phyloP scores from a whole-genome alignment of 2,797 vertebrate genomes.

The Benthosema pterotum region DNA sequence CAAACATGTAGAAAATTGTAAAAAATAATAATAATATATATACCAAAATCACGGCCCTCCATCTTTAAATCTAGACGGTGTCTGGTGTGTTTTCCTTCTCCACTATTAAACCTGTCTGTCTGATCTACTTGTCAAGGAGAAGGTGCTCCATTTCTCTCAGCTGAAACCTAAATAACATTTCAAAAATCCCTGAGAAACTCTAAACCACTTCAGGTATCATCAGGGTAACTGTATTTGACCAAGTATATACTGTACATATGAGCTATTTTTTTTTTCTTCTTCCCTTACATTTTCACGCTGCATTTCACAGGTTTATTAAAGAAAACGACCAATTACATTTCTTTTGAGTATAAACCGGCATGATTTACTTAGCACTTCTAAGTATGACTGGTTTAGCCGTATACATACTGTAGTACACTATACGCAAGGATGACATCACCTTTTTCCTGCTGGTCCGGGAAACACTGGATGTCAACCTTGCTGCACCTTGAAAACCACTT shows the following conservation, averaged over 20 bases:
- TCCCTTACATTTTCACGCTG: constrained; percentile 36
- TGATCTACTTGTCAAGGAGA: constrained; percentile 2
- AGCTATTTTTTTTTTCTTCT: constrained; percentile 56
- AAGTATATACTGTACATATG: constrained; percentile 35
- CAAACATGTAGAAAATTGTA: no score
- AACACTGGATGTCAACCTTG: constrained; percentile 26
- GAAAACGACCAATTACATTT: constrained; percentile 36
- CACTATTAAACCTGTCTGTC: constrained; percentile 42
- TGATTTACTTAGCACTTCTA: constrained; percentile 29
- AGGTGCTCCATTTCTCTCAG: constrained; percentile 27
- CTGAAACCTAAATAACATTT: constrained; percentile 17
- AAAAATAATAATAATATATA: no score
- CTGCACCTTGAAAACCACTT: constrained; percentile 39
- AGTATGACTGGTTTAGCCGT: constrained; percentile 33
- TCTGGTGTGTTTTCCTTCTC: constrained; percentile 19
- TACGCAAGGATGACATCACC: constrained; percentile 24
- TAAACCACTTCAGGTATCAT: constrained; percentile 29
- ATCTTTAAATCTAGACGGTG: constrained; percentile 25
- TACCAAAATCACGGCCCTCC: no score
- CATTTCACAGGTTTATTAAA: constrained; percentile 34
- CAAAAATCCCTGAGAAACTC: constrained; percentile 8
- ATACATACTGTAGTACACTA: constrained; percentile 14
- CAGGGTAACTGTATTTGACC: constrained; percentile 56
- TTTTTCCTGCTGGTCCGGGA: constrained; percentile 82
- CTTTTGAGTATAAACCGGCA: constrained; percentile 35